A percentile compares a stretch with the other conserved stretches of the same genome.
phyloP scores from a whole-genome alignment of 2,888 invertebrate genomes.

The Cactoblastis cactorum region DNA sequence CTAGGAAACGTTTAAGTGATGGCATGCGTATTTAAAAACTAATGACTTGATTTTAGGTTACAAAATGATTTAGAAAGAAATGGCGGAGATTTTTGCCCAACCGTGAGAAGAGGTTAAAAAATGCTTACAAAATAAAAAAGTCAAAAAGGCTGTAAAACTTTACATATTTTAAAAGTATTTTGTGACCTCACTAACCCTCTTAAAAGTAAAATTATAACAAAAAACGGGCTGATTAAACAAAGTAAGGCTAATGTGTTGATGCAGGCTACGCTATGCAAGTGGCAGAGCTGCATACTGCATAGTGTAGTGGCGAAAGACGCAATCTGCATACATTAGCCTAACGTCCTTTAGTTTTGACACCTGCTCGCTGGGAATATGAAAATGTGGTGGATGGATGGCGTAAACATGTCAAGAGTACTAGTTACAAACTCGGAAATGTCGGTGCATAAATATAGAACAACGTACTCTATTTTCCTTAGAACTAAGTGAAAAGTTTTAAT shows the following conservation, averaged over 20 bases:
- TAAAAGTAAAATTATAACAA: constrained; percentile 25
- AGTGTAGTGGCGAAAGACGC: constrained; percentile 59
- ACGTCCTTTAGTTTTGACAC: constrained; percentile 76
- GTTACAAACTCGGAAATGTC: constrained; percentile 52
- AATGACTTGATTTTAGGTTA: no score
- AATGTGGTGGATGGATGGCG: constrained; percentile 63
- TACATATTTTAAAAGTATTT: no score
- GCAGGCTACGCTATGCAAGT: constrained; percentile 33
- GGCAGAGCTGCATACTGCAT: constrained; percentile 29
- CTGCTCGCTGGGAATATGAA: constrained; percentile 60
- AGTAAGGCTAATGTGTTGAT: constrained; percentile 55
- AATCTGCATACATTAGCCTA: constrained; percentile 78
- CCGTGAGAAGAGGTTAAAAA: no score
- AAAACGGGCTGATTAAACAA: constrained; percentile 45
- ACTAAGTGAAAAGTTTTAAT: not conserved
- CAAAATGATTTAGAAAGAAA: no score
- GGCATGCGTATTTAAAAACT: no score
- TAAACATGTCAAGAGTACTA: constrained; percentile 66
- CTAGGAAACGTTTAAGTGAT: no score
- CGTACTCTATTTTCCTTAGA: constrained; percentile 21
- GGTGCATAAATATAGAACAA: constrained; percentile 25
- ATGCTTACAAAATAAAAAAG: no score
- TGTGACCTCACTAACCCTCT: no score
- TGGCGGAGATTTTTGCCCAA: no score
- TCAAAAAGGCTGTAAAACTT: no score